These are phyloP conservation scores for Candoia aspera DNA, from an alignment of 2,113 vertebrate species.

Conservation along the genomic window DNA sequence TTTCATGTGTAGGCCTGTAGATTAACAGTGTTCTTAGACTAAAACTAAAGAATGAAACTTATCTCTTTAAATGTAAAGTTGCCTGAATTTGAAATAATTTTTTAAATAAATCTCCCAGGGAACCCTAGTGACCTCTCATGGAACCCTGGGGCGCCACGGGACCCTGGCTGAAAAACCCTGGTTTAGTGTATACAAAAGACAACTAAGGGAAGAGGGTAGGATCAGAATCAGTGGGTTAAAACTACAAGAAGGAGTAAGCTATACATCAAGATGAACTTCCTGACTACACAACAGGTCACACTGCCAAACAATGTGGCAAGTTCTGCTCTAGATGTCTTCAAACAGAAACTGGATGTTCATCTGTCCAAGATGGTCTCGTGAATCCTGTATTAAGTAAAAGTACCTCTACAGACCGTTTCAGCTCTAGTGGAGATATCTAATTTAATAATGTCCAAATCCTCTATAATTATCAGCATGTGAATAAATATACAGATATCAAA, in stretches of 20 bases:
- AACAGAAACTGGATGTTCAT: background rate
- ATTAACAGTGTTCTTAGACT: too few relatives aligned
- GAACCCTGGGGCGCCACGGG: too few relatives aligned
- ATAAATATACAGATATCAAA: rapidly evolving
- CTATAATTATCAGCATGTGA: background rate
- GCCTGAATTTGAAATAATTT: too few relatives aligned
- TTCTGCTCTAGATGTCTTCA: background rate
- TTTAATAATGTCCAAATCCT: background rate
- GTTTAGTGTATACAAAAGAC: background rate
- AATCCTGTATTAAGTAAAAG: background rate
- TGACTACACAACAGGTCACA: background rate
- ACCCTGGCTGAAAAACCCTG: background rate
- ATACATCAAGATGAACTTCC: background rate
- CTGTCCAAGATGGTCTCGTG: background rate
- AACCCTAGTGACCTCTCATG: too few relatives aligned
- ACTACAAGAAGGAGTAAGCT: background rate
- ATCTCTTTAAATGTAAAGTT: too few relatives aligned
- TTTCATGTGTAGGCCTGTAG: too few relatives aligned
- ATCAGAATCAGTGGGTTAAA: background rate
- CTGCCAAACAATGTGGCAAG: background rate
- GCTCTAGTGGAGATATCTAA: background rate
- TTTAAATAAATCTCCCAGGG: too few relatives aligned
- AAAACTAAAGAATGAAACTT: too few relatives aligned
- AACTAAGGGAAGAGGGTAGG: background rate
- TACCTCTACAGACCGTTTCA: background rate